Conservation (phyloP, 2,888 invertebrate genomes). For the Helicoverpa assulta region DNA sequence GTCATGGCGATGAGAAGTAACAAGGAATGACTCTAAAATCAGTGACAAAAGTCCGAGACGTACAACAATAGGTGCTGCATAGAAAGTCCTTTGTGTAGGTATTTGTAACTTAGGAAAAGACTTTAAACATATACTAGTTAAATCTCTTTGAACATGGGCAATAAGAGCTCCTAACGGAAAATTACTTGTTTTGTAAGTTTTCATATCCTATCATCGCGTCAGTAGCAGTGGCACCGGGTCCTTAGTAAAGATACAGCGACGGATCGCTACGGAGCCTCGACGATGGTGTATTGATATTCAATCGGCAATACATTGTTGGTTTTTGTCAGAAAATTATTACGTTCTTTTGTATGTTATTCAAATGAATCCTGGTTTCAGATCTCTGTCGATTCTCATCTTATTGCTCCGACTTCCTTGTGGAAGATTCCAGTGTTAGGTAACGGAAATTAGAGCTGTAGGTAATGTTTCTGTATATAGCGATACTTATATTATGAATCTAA, state of each 20-base stretch:
- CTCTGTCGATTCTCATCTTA: neutral
- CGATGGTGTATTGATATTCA: slow-evolving; percentile 11
- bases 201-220: neutral
- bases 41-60: too few relatives aligned
- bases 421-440: neutral
- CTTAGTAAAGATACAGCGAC: slow-evolving; percentile 4
- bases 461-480: too few relatives aligned
- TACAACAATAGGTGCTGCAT: too few relatives aligned
- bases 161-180: too few relatives aligned
- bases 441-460: slow-evolving; percentile 1
- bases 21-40: too few relatives aligned
- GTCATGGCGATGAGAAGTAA: too few relatives aligned
- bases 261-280: neutral
- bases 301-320: slow-evolving; percentile 8
- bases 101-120: too few relatives aligned
- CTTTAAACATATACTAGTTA: too few relatives aligned
- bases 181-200: neutral
- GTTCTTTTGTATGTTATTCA: neutral
- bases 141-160: too few relatives aligned
- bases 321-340: slow-evolving; percentile 2
- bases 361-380: neutral
- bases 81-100: too few relatives aligned
- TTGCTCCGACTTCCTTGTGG: neutral
- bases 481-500: too few relatives aligned
- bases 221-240: neutral